A percentile compares a stretch with the other conserved stretches of the same genome.
Evolutionary conservation across 1,140 invertebrate genomes (phyloP).

Genomic region (Caerostris extrusa): DNA sequence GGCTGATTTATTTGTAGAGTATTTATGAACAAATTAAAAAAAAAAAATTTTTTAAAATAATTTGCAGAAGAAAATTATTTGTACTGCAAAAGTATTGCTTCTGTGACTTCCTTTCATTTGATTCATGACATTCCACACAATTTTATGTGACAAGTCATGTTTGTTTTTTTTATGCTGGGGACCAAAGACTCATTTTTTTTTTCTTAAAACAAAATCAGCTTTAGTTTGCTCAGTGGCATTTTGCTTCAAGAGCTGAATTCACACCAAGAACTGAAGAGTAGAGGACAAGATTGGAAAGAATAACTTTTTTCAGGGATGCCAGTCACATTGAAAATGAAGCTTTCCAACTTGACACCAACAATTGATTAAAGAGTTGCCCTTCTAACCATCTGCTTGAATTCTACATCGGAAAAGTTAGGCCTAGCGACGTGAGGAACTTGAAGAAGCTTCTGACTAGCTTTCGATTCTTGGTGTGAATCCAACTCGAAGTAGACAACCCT

Average conservation of each 20-base stretch:
- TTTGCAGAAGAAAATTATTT: not conserved
- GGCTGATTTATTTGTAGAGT: not conserved
- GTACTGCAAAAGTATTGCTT: not conserved
- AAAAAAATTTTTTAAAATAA: no score
- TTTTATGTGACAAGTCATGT: not conserved
- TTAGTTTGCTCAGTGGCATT: not conserved
- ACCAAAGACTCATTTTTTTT: not conserved
- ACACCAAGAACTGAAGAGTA: no score
- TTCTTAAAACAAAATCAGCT: not conserved
- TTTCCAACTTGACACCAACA: no score
- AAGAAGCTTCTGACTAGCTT: no score
- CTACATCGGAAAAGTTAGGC: no score
- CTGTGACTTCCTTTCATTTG: not conserved
- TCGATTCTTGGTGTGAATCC: no score
- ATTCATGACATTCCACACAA: not conserved
- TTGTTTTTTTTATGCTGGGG: slow-evolving; percentile 1
- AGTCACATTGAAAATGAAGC: no score
- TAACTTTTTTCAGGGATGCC: no score
- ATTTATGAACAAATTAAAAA: not conserved
- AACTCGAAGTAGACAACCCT: not conserved
- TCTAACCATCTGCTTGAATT: no score
- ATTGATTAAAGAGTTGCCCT: no score
- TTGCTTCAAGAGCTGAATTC: not conserved
- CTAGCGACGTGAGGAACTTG: no score
- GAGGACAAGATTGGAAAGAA: no score